A percentile compares a stretch with the other conserved stretches of the same genome.
These are phyloP conservation scores for Alloscopus bannaensis DNA, from an alignment of 2,888 invertebrate genomes.

Conservation along the genomic window DNA sequence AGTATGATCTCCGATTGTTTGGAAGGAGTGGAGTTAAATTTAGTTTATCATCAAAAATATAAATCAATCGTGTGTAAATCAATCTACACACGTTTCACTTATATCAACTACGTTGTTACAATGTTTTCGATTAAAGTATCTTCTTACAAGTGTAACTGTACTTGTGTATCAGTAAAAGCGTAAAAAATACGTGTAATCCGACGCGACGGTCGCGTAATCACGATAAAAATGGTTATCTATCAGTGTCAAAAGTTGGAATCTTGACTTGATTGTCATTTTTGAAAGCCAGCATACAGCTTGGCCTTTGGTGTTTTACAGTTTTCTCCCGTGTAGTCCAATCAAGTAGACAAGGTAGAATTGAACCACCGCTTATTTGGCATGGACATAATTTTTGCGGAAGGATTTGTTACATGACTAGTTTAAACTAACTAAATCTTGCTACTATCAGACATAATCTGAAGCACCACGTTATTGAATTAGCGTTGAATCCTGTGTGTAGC, in stretches of 20 bases:
- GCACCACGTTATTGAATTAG: background rate
- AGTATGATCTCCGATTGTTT: too few species aligned
- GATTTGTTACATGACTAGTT: background rate
- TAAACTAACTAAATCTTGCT: too few species aligned
- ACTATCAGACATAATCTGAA: too few species aligned
- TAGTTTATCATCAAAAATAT: too few species aligned
- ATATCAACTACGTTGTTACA: background rate
- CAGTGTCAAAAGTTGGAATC: background rate
- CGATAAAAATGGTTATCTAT: conserved; percentile 10
- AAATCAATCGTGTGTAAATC: too few species aligned
- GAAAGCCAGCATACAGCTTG: too few species aligned
- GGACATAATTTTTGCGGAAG: background rate
- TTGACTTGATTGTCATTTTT: conserved; percentile 6
- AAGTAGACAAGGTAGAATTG: background rate
- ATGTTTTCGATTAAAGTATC: background rate
- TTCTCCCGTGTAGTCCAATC: background rate
- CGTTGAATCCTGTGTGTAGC: background rate
- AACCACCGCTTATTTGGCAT: background rate
- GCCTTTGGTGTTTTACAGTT: background rate
- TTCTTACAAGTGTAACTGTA: background rate
- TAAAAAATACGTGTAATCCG: background rate
- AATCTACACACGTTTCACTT: background rate
- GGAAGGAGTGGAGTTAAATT: too few species aligned
- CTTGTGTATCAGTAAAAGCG: conserved; percentile 1
- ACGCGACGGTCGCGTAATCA: background rate